Percentiles rank a stretch among this genome's conserved stretches.
Conservation (phyloP, 2,888 invertebrate species). For the Plutella xylostella region DNA sequence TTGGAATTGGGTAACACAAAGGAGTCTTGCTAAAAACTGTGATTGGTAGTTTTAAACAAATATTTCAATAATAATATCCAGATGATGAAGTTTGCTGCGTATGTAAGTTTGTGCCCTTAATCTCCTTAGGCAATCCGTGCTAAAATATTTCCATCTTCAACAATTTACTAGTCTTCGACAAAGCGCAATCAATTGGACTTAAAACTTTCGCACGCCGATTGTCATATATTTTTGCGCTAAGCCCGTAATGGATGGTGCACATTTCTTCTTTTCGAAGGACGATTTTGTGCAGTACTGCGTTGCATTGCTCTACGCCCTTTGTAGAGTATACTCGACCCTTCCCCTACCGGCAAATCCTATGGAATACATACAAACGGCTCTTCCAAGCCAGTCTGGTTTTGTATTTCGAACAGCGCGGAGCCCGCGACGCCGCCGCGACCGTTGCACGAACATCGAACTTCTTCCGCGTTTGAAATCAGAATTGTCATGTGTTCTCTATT, state of each 20-base stretch:
- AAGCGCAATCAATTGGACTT: too few species aligned
- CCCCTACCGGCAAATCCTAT: constrained; percentile 64
- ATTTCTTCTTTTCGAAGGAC: constrained; percentile 41
- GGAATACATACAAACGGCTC: constrained; percentile 50
- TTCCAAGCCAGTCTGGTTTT: constrained; percentile 64
- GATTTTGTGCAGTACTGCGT: constrained; percentile 51
- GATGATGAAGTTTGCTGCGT: too few species aligned
- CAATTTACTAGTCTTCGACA: too few species aligned
- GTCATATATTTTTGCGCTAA: constrained; percentile 54
- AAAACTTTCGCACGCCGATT: too few species aligned
- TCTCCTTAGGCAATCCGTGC: too few species aligned
- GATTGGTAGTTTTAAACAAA: too few species aligned
- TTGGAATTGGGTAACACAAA: too few species aligned
- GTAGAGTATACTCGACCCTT: constrained; percentile 60
- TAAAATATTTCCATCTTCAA: too few species aligned
- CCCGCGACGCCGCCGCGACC: constrained; percentile 42
- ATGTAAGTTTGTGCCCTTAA: too few species aligned
- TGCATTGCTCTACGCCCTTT: constrained; percentile 66
- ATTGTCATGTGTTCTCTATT: constrained; percentile 8
- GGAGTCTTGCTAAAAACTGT: too few species aligned
- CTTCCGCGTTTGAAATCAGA: constrained; percentile 23
- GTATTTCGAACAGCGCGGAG: constrained; percentile 58
- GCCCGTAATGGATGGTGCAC: constrained; percentile 39
- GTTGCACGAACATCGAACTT: constrained; percentile 15
- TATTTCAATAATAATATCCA: too few species aligned